Evolutionary conservation across 2,888 invertebrate species (phyloP).

Genomic region (Sclerodermus sp.): DNA sequence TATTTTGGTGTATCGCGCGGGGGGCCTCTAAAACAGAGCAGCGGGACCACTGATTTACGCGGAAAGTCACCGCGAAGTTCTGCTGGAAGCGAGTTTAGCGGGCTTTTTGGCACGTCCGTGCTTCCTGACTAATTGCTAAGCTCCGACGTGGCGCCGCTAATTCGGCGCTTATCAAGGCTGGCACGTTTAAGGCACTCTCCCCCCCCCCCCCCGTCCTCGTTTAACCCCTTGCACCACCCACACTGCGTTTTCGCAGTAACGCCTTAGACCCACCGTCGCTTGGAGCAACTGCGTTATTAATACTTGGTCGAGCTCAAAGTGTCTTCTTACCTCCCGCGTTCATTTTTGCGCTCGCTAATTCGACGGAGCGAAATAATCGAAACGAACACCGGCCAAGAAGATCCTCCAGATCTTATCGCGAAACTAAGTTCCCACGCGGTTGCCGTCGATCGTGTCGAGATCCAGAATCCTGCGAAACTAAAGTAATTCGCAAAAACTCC

Average conservation of each 20-base stretch:
- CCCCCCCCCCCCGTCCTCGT: background rate
- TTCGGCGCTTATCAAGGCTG: slow-evolving; percentile 33
- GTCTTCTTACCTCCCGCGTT: too few relatives aligned
- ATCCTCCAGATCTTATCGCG: too few relatives aligned
- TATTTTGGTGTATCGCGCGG: slow-evolving; percentile 21
- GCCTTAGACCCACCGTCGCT: too few relatives aligned
- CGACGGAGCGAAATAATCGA: too few relatives aligned
- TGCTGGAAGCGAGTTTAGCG: slow-evolving; percentile 31
- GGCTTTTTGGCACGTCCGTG: slow-evolving; percentile 43
- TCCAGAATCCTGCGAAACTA: too few relatives aligned
- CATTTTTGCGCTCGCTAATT: too few relatives aligned
- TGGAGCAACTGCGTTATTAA: too few relatives aligned
- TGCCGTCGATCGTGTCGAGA: too few relatives aligned
- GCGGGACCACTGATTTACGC: slow-evolving; percentile 40
- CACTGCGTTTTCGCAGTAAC: background rate
- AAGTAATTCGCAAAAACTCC: too few relatives aligned
- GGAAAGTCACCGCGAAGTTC: slow-evolving; percentile 40
- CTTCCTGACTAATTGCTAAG: slow-evolving; percentile 31
- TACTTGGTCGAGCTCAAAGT: too few relatives aligned
- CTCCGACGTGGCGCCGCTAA: slow-evolving; percentile 26
- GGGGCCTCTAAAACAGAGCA: slow-evolving; percentile 34
- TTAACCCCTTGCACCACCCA: background rate
- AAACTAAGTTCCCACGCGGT: too few relatives aligned
- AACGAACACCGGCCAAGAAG: too few relatives aligned
- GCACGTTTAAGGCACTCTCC: slow-evolving; percentile 22